phyloP scores from a whole-genome alignment of 2,888 invertebrate genomes.

The Cephus runcator region DNA sequence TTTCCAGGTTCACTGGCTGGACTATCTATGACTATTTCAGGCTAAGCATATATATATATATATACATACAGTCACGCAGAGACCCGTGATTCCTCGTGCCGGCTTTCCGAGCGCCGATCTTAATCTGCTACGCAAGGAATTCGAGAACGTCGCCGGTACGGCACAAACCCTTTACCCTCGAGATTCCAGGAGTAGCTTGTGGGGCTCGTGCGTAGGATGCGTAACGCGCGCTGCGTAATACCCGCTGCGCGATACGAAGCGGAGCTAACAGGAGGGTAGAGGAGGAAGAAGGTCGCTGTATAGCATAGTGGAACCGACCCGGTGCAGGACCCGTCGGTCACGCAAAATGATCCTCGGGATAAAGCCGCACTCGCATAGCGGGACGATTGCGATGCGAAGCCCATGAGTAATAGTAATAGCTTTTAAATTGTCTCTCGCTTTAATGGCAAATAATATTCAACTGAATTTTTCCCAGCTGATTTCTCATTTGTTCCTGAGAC shows the following conservation, averaged over 20 bases:
- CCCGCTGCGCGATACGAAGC: not conserved
- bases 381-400: constrained; percentile 8
- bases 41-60: no score
- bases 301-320: not conserved
- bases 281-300: not conserved
- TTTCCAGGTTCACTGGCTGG: not conserved
- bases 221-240: not conserved
- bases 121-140: constrained; percentile 47
- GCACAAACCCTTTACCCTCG: not conserved
- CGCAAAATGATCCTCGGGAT: constrained; percentile 18
- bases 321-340: constrained; percentile 7
- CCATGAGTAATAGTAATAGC: constrained; percentile 60
- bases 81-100: not conserved
- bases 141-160: constrained; percentile 37
- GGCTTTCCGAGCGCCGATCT: constrained; percentile 30
- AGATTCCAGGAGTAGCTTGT: not conserved
- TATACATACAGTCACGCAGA: not conserved
- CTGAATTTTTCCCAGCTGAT: constrained; percentile 16
- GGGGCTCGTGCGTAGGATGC: not conserved
- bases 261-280: not conserved
- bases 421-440: constrained; percentile 63
- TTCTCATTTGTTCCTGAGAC: constrained; percentile 23
- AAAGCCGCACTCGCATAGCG: constrained; percentile 7
- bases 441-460: constrained; percentile 60
- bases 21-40: not conserved